Evolutionary conservation across 2,888 invertebrate genomes (phyloP).

Genomic region (Troilus luridus): DNA sequence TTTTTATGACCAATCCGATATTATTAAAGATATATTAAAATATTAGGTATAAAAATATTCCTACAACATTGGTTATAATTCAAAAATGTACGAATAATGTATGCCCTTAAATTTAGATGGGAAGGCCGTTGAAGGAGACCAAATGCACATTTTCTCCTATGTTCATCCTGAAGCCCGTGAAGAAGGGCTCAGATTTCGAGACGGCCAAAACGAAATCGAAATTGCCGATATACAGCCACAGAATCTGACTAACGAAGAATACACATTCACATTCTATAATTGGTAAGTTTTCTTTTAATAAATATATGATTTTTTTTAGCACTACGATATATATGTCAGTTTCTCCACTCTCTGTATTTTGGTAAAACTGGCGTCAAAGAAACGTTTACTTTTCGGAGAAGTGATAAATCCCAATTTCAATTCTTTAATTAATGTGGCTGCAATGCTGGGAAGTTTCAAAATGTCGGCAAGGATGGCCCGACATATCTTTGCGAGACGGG

Average conservation of each 20-base stretch:
- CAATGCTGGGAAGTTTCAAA: too few species aligned
- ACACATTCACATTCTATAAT: conserved; percentile 50
- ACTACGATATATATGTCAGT: too few species aligned
- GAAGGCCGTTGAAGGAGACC: background rate
- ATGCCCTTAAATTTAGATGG: background rate
- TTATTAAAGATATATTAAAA: too few species aligned
- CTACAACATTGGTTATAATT: background rate
- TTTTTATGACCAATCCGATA: too few species aligned
- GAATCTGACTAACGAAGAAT: conserved; percentile 39
- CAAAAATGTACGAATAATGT: background rate
- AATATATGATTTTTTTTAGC: background rate
- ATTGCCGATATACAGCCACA: background rate
- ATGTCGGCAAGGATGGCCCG: too few species aligned
- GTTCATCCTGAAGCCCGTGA: background rate
- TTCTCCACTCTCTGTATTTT: too few species aligned
- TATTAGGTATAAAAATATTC: too few species aligned
- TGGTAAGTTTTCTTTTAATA: background rate
- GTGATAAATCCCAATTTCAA: too few species aligned
- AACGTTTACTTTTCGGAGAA: too few species aligned
- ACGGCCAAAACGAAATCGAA: background rate
- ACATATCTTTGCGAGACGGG: too few species aligned
- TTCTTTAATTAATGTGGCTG: too few species aligned
- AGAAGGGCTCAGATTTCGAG: background rate
- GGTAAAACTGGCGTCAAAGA: too few species aligned
- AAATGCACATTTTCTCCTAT: conserved; percentile 37